Conservation (phyloP, 2,797 vertebrate genomes). For the Meriones psammophilus region DNA sequence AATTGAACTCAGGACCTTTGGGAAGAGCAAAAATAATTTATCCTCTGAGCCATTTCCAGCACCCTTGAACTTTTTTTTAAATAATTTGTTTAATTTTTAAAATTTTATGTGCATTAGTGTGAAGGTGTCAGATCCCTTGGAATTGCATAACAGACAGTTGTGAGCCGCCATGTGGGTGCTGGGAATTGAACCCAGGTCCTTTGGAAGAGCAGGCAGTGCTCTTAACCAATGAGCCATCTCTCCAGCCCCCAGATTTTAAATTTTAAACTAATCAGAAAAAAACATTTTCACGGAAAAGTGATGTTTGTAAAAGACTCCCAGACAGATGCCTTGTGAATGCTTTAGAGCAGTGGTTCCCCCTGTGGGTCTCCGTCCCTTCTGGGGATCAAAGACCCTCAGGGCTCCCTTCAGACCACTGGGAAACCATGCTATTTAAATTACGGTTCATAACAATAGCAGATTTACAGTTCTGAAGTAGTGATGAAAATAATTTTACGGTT, state of each 20-base stretch:
- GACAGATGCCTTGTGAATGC: background rate
- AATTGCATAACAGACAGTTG: too few relatives aligned
- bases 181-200: too few relatives aligned
- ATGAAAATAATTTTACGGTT: background rate
- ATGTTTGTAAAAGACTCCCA: background rate
- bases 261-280: background rate
- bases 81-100: too few relatives aligned
- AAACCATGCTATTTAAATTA: background rate
- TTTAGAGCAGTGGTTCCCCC: background rate
- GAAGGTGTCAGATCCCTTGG: too few relatives aligned
- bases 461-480: background rate
- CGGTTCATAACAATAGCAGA: background rate
- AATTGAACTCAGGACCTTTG: too few relatives aligned
- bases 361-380: background rate
- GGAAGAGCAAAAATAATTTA: too few relatives aligned
- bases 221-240: too few relatives aligned
- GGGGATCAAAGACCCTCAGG: background rate
- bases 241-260: background rate
- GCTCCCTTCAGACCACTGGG: background rate
- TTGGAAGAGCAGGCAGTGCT: too few relatives aligned
- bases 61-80: too few relatives aligned
- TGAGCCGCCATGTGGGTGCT: too few relatives aligned
- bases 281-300: background rate
- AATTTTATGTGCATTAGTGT: too few relatives aligned
- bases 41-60: too few relatives aligned